Evolutionary conservation across 2,113 vertebrate genomes (phyloP).

Genomic region (Girardinichthys multiradiatus): DNA sequence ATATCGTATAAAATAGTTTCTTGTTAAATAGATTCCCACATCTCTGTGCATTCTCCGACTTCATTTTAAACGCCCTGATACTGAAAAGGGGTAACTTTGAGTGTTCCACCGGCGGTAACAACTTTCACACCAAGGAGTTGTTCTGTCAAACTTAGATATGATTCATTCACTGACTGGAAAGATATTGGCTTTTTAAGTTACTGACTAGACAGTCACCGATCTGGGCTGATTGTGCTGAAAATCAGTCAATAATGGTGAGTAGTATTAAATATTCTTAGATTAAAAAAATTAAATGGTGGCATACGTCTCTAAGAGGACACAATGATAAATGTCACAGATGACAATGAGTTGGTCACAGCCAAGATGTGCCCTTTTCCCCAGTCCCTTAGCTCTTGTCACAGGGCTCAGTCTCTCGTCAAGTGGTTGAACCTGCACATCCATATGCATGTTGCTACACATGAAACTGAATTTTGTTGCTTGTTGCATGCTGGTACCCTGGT

Average conservation of each 20-base stretch:
- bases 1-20: too few species aligned
- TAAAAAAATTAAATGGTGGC: constrained; percentile 41
- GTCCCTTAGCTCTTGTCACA: constrained; percentile 66
- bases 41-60: not conserved
- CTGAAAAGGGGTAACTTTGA: too few species aligned
- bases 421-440: constrained; percentile 77
- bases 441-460: constrained; percentile 76
- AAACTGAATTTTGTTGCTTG: constrained; percentile 65
- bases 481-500: constrained; percentile 34
- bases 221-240: not conserved
- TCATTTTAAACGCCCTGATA: too few species aligned
- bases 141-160: not conserved
- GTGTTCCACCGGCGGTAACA: too few species aligned
- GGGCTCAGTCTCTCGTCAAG: constrained; percentile 77
- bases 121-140: not conserved
- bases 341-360: constrained; percentile 71
- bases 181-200: not conserved
- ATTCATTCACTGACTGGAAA: not conserved
- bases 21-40: not conserved
- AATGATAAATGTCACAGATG: constrained; percentile 80
- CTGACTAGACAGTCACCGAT: not conserved
- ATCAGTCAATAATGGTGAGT: not conserved
- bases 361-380: constrained; percentile 78
- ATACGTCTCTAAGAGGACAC: constrained; percentile 58
- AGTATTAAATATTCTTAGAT: constrained; percentile 6